Percentiles rank a stretch among this genome's conserved stretches.
phyloP scores from a whole-genome alignment of 2,797 vertebrate genomes.

The Dendrocincla fuliginosa region DNA sequence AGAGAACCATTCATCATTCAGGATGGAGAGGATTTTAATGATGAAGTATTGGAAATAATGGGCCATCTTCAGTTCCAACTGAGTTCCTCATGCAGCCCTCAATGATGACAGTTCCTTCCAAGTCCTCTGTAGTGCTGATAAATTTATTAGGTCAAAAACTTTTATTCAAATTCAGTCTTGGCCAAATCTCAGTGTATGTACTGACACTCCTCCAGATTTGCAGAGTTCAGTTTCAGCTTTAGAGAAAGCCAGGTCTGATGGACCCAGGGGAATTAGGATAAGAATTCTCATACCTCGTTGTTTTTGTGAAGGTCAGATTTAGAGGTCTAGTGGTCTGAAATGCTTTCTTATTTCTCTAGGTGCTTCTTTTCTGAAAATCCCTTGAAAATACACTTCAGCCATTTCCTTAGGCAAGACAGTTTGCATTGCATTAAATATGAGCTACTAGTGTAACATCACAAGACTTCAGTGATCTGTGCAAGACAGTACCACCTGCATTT shows the following conservation, averaged over 20 bases:
- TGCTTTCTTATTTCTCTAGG: neutral
- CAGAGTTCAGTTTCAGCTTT: neutral
- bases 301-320: neutral
- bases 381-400: neutral
- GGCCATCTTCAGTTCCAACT: neutral
- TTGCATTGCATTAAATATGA: neutral
- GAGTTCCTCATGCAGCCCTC: neutral
- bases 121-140: neutral
- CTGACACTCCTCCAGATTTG: neutral
- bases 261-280: neutral
- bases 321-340: neutral
- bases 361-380: neutral
- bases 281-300: neutral
- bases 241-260: neutral
- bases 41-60: neutral
- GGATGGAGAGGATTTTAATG: neutral
- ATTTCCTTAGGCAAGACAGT: neutral
- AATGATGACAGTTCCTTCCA: neutral
- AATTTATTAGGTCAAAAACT: constrained; percentile 8
- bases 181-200: neutral
- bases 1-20: neutral
- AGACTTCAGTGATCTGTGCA: neutral
- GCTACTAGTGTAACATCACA: rapidly evolving
- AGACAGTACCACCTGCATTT: neutral
- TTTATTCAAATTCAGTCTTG: neutral